These are phyloP conservation scores for Rhincodon typus DNA, from an alignment of 2,797 vertebrate genomes.

Conservation along the genomic window DNA sequence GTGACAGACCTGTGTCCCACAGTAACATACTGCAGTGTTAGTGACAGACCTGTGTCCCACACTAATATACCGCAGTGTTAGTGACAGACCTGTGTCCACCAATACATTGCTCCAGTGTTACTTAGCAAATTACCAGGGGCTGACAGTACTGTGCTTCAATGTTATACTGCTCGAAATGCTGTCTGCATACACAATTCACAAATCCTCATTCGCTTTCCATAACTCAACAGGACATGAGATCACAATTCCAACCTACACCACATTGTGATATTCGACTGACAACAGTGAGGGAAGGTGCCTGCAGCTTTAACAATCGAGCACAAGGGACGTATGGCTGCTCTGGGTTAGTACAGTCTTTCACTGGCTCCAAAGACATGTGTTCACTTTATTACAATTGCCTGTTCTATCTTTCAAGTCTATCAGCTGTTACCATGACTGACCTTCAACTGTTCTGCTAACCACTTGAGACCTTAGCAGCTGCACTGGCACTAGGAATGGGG, in stretches of 20 bases:
- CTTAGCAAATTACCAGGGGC: neutral
- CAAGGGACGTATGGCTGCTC: neutral
- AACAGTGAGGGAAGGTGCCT: neutral
- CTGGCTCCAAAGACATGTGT: neutral
- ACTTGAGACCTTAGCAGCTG: neutral
- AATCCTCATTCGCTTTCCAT: neutral
- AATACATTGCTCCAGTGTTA: neutral
- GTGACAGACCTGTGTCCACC: neutral
- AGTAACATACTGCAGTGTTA: neutral
- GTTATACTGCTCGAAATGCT: neutral
- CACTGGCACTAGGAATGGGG: neutral
- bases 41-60: neutral
- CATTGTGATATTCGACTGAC: neutral
- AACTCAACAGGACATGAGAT: neutral
- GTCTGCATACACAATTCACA: neutral
- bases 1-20: no score
- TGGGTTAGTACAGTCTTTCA: neutral
- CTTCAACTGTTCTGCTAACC: neutral
- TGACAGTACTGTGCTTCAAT: neutral
- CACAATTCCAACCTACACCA: neutral
- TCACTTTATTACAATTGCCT: neutral
- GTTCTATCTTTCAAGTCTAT: neutral
- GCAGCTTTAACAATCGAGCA: neutral
- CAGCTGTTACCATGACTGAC: conserved; percentile 19
- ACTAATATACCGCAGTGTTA: neutral